Conservation (phyloP, 2,888 invertebrate species). For the Drosophila histrio region DNA sequence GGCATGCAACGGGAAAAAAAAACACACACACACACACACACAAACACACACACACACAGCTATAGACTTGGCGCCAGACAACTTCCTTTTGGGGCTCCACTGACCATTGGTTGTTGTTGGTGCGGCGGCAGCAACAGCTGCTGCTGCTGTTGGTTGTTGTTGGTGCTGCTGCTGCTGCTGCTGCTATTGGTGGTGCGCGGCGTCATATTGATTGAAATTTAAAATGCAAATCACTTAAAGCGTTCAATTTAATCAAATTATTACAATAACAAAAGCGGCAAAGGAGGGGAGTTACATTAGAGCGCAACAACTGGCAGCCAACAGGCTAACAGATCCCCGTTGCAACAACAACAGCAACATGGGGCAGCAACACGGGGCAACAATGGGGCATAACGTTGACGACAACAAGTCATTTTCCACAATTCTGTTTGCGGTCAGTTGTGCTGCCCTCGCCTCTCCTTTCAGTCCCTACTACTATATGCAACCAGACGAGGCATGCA, state of each 20-base stretch:
- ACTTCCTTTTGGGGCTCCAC: conserved; percentile 42
- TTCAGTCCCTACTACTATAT: neutral
- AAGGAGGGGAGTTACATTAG: neutral
- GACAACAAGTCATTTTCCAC: conserved; percentile 71
- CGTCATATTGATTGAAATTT: conserved; percentile 80
- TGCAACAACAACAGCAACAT: neutral
- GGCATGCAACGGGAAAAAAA: neutral
- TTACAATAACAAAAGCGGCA: conserved; percentile 42
- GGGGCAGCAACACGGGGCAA: conserved; percentile 22
- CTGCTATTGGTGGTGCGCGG: conserved; percentile 39
- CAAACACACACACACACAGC: neutral
- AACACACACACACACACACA: neutral
- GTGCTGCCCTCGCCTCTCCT: neutral
- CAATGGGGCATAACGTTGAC: conserved; percentile 42
- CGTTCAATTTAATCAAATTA: conserved; percentile 80
- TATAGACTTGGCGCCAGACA: conserved; percentile 56
- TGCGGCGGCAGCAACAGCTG: conserved; percentile 3
- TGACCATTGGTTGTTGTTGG: conserved; percentile 7
- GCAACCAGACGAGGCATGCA: conserved; percentile 9
- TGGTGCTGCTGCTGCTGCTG: conserved; percentile 20
- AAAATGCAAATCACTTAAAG: conserved; percentile 80
- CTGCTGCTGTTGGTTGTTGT: conserved; percentile 27
- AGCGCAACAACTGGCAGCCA: conserved; percentile 11
- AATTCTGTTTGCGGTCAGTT: conserved; percentile 66
- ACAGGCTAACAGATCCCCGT: conserved; percentile 4